Evolutionary conservation across 2,113 vertebrate genomes (phyloP).

Genomic region (Otocyon megalotis): DNA sequence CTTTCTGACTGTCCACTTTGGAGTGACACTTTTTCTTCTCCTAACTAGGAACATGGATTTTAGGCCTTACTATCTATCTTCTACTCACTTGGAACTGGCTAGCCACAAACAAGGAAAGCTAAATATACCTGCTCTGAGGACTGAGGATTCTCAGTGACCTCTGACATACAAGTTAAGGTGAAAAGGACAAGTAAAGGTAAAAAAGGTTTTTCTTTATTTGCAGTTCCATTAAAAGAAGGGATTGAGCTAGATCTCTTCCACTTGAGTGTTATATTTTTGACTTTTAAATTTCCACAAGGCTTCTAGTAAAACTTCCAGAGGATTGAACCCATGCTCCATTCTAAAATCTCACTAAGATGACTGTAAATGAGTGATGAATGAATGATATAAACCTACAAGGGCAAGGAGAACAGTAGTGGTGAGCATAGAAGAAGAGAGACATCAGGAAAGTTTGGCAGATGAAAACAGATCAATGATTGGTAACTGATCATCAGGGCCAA

Average conservation of each 20-base stretch:
- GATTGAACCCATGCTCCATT: background rate
- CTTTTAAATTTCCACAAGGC: background rate
- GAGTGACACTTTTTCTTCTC: background rate
- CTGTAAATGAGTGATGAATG: background rate
- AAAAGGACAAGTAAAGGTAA: background rate
- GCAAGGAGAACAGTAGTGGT: background rate
- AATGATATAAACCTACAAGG: background rate
- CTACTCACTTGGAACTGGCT: background rate
- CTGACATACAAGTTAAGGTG: background rate
- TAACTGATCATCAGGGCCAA: background rate
- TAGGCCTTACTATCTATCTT: too few relatives aligned
- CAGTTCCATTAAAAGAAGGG: background rate
- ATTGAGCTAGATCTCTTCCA: background rate
- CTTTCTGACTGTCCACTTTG: fast-evolving
- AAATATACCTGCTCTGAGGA: background rate
- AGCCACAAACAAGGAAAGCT: background rate
- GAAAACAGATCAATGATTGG: background rate
- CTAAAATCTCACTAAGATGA: background rate
- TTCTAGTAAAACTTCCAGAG: background rate
- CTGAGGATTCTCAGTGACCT: background rate
- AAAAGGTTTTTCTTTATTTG: background rate
- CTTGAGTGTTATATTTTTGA: background rate
- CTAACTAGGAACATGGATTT: background rate
- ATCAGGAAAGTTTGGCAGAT: background rate
- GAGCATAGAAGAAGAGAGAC: background rate